Conservation (phyloP, 2,888 invertebrate genomes). For the Agriopis leucophaearia region DNA sequence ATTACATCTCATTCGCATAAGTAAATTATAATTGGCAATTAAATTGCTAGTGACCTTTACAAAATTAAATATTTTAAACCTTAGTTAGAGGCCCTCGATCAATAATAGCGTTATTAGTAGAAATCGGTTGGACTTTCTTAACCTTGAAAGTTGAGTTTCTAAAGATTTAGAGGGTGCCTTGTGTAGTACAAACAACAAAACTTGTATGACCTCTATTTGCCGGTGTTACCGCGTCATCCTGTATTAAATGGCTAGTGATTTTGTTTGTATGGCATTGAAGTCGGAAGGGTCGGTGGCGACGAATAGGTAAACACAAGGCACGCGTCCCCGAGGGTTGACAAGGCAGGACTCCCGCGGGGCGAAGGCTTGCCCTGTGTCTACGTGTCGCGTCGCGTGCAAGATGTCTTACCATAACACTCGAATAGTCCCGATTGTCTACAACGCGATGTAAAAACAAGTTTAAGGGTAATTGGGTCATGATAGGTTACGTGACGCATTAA, state of each 20-base stretch:
- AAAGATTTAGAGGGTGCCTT: conserved; percentile 28
- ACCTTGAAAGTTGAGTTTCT: conserved; percentile 33
- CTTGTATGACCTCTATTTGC: conserved; percentile 45
- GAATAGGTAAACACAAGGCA: conserved; percentile 66
- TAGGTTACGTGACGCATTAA: conserved; percentile 57
- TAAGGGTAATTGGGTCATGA: conserved; percentile 26
- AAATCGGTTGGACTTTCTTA: conserved; percentile 26
- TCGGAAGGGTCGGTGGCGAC: conserved; percentile 62
- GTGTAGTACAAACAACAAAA: conserved; percentile 38
- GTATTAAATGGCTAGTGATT: conserved; percentile 49
- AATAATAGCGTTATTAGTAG: conserved; percentile 25
- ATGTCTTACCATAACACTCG: conserved; percentile 22
- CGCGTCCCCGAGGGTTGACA: conserved; percentile 63
- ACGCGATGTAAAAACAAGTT: conserved; percentile 17
- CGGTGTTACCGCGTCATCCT: conserved; percentile 44
- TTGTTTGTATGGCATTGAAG: conserved; percentile 56
- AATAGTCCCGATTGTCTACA: conserved; percentile 16
- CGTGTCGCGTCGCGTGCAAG: conserved; percentile 59
- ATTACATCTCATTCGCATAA: conserved; percentile 39
- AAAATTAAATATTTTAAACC: conserved; percentile 27
- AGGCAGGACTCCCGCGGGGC: conserved; percentile 64
- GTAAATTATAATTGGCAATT: conserved; percentile 42
- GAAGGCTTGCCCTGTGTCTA: conserved; percentile 25
- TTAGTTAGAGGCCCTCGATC: conserved; percentile 24
- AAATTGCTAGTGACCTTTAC: conserved; percentile 48